Conservation (phyloP, 2,888 invertebrate species). For the Hemistola chrysoprasaria region DNA sequence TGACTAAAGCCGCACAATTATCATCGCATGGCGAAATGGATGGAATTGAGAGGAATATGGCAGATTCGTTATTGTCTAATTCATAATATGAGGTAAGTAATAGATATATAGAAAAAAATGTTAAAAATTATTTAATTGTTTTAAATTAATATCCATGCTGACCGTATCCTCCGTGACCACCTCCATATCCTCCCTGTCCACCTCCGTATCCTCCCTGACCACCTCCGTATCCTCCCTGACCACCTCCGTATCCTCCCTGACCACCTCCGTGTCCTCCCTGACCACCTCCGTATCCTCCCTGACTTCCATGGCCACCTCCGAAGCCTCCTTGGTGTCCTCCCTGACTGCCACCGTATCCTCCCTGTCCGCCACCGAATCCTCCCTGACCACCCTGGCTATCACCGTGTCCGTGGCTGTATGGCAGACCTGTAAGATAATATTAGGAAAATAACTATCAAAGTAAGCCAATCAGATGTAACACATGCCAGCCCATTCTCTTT, state of each 20-base stretch:
- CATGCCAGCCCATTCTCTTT: too few relatives aligned
- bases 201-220: conserved; percentile 1
- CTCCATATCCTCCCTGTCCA: conserved; percentile 22
- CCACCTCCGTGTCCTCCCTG: conserved; percentile 18
- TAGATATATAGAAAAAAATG: too few relatives aligned
- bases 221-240: conserved; percentile 13
- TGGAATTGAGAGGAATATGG: too few relatives aligned
- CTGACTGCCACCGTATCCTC: conserved; percentile 17
- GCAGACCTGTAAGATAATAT: conserved; percentile 15
- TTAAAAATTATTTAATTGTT: neutral
- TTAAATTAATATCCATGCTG: conserved; percentile 4
- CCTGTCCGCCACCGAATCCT: conserved; percentile 7
- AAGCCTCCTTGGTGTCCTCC: conserved; percentile 18
- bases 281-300: conserved; percentile 7
- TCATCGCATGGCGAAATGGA: too few relatives aligned
- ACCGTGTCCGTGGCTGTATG: conserved; percentile 3
- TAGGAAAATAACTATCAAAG: too few relatives aligned
- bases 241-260: conserved; percentile 6
- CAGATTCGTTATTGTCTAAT: too few relatives aligned
- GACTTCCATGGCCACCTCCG: conserved; percentile 8
- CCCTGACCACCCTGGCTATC: conserved; percentile 5
- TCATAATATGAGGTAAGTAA: too few relatives aligned
- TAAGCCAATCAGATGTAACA: too few relatives aligned
- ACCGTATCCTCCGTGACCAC: conserved; percentile 4
- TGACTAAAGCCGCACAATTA: too few relatives aligned